These are phyloP conservation scores for Sceloporus undulatus DNA, from an alignment of 2,113 vertebrate genomes.

Conservation along the genomic window DNA sequence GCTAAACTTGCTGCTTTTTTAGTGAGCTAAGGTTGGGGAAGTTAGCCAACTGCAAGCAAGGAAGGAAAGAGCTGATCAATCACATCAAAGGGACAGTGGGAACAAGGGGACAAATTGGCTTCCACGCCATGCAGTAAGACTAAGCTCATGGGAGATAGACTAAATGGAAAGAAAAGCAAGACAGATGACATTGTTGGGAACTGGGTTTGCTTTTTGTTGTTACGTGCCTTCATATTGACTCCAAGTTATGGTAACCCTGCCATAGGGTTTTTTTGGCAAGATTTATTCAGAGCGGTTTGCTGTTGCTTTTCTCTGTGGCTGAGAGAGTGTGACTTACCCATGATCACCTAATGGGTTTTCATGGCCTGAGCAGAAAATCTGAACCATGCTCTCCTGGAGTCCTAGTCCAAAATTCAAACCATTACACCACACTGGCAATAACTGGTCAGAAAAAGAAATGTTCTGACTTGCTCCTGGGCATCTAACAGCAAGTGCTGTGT, in stretches of 20 bases:
- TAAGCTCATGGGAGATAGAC: not conserved
- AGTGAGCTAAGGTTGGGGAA: not conserved
- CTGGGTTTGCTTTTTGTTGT: not conserved
- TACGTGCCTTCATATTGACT: too few relatives aligned
- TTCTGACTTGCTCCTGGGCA: not conserved
- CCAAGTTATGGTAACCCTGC: too few relatives aligned
- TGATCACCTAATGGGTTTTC: too few relatives aligned
- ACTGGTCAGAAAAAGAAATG: not conserved
- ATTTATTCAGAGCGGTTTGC: too few relatives aligned
- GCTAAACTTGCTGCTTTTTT: conserved; percentile 33
- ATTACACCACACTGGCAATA: too few relatives aligned
- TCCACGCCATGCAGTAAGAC: not conserved
- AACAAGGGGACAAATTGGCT: conserved; percentile 8
- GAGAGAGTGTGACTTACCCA: too few relatives aligned
- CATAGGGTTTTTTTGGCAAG: too few relatives aligned
- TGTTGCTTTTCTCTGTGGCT: too few relatives aligned
- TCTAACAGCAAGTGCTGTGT: not conserved
- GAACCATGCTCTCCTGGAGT: too few relatives aligned
- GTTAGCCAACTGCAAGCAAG: conserved; percentile 36
- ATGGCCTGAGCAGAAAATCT: too few relatives aligned
- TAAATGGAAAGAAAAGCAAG: not conserved
- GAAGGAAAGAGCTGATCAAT: conserved; percentile 37
- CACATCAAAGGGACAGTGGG: conserved; percentile 3
- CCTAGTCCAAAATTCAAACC: too few relatives aligned
- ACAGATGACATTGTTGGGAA: not conserved